Base-by-base conservation (phyloP, 2,797 vertebrate genomes). In the Cygnus olor region DNA sequence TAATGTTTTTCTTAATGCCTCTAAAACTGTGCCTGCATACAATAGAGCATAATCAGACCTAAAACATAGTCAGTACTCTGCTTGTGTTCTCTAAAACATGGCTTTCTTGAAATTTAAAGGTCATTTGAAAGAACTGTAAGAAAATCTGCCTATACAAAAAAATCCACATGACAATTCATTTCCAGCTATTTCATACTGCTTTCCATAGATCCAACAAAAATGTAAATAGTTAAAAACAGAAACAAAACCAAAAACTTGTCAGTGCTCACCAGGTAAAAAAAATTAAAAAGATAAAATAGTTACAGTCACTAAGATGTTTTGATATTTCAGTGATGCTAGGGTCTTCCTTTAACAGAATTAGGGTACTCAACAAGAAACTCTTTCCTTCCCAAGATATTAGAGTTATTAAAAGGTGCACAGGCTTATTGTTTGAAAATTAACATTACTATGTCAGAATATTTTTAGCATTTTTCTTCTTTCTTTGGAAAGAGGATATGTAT, bases 401-500 rank as follows among this genome's bases (percentile, higher is more conserved):
- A n/a, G 47, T 45, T 74, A 87, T 71, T 89, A 91, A 91, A 82
- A 71, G 32, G 10, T 79, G 53, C 30, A 32, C 40, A 87, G 7
- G 86, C 61, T 47, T 76, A 38, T 4, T 66, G n/a, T 74, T 83
- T 72, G 38, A 94, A 82, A 80, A 79, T 20, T 15, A 34, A 25
- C 32, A 38, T 25, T 36, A 8, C 15, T 38, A 5, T 16, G 24
- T 77, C 60, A 81, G 32, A 45, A 25, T 47, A 63, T 68, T 88
- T 80, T 72, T 70, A 78, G 49, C 49, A 87, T 28, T 63, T 95
- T 95, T 85, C 71, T 66, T 82, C 11, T 80, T 80, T 80, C 70
- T 86, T 93, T 94, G 68, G n/a, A 90, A 95, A 95, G 47, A 90
- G 20, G 24, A 68, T 85, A 87, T 76, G 53, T 44, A 76, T 44